These are phyloP conservation scores for Hydrotaea cyrtoneurina DNA, from an alignment of 2,888 invertebrate genomes.

Conservation along the genomic window DNA sequence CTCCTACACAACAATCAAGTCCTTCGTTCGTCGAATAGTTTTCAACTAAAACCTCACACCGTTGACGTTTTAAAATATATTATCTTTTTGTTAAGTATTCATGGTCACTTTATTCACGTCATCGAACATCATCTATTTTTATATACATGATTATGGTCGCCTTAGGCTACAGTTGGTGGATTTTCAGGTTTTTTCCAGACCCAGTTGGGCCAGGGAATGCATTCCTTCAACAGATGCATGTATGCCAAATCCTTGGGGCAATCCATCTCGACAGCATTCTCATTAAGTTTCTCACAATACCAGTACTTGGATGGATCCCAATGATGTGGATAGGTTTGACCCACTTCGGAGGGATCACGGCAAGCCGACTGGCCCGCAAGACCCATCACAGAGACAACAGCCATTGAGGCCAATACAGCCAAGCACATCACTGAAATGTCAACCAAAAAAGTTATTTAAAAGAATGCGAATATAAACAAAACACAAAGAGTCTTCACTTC, in stretches of 20 bases:
- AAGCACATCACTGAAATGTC: constrained; percentile 63
- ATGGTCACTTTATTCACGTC: too few relatives aligned
- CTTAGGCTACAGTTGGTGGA: constrained; percentile 76
- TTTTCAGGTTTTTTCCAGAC: constrained; percentile 76
- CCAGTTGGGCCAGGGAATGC: constrained; percentile 78
- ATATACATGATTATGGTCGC: too few relatives aligned
- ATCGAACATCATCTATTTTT: too few relatives aligned
- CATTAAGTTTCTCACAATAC: constrained; percentile 74
- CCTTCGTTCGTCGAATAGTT: too few relatives aligned
- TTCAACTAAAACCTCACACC: too few relatives aligned
- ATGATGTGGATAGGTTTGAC: constrained; percentile 75
- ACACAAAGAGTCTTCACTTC: too few relatives aligned
- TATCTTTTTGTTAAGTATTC: too few relatives aligned
- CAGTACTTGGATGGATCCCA: constrained; percentile 78
- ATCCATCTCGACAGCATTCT: constrained; percentile 72
- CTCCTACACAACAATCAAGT: too few relatives aligned
- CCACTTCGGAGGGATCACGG: constrained; percentile 72
- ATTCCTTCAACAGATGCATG: constrained; percentile 76
- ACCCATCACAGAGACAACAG: constrained; percentile 65
- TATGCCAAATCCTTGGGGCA: constrained; percentile 76
- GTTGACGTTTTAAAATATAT: too few relatives aligned
- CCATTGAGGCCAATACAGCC: constrained; percentile 64
- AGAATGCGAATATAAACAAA: too few relatives aligned
- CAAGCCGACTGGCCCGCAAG: constrained; percentile 78
- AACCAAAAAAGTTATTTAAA: neutral